phyloP scores from a whole-genome alignment of 2,888 invertebrate species.

The Sycophila texana region DNA sequence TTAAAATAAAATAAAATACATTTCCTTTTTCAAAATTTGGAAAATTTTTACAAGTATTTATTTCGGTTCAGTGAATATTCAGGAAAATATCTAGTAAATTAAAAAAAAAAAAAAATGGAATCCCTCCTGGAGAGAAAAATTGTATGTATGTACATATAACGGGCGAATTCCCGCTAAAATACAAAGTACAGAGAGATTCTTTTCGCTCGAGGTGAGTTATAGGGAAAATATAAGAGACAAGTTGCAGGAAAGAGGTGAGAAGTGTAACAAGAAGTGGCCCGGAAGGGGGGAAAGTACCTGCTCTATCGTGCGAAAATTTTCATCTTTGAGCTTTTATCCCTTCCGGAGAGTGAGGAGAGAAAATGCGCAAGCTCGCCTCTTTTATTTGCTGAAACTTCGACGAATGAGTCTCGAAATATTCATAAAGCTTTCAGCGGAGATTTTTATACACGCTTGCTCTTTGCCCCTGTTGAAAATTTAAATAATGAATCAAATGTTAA shows the following conservation, averaged over 20 bases:
- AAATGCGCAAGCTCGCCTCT: neutral
- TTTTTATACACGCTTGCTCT: too few species aligned
- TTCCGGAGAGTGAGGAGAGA: neutral
- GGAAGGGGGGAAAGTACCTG: conserved; percentile 2
- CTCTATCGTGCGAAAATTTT: conserved; percentile 20
- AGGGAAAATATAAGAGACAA: conserved; percentile 38
- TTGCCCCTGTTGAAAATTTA: too few species aligned
- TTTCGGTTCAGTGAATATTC: too few species aligned
- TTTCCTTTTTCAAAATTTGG: too few species aligned
- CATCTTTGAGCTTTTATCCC: conserved; percentile 31
- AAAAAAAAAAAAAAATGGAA: too few species aligned
- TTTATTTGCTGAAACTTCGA: neutral
- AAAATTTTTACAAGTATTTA: too few species aligned
- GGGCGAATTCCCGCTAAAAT: conserved; percentile 49
- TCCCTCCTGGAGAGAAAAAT: neutral
- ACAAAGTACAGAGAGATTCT: conserved; percentile 58
- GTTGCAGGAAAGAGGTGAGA: conserved; percentile 31
- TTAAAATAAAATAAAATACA: too few species aligned
- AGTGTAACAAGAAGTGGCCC: conserved; percentile 15
- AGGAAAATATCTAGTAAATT: too few species aligned
- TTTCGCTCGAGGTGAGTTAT: conserved; percentile 18
- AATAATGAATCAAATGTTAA: too few species aligned
- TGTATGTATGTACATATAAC: neutral
- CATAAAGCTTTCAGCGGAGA: too few species aligned
- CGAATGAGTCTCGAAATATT: neutral